Evolutionary conservation across 2,888 invertebrate genomes (phyloP).

Genomic region (Melanargia galathea): DNA sequence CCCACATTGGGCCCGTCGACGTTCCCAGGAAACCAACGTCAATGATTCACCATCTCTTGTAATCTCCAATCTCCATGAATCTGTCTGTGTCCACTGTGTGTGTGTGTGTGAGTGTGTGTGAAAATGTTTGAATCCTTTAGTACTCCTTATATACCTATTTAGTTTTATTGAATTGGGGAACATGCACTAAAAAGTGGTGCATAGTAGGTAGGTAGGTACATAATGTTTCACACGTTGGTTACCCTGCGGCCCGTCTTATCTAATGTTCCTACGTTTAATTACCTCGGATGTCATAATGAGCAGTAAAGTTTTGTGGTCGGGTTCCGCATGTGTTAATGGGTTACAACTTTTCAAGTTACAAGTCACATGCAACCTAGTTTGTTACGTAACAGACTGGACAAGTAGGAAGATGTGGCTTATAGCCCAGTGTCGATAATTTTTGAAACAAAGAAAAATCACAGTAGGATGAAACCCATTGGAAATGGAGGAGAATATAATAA

Average conservation of each 20-base stretch:
- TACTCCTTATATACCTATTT: conserved; percentile 14
- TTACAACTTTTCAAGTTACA: conserved; percentile 14
- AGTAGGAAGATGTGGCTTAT: conserved; percentile 24
- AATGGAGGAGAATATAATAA: no score
- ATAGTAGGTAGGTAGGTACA: conserved; percentile 10
- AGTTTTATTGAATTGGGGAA: conserved; percentile 2
- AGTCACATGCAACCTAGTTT: conserved; percentile 16
- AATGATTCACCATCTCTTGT: no score
- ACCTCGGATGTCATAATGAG: conserved; percentile 23
- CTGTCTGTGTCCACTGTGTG: no score
- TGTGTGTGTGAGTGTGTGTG: no score
- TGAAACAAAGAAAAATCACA: no score
- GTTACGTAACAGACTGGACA: conserved; percentile 29
- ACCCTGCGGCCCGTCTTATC: conserved; percentile 4
- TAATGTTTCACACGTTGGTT: conserved; percentile 3
- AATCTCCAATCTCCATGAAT: no score
- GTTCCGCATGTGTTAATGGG: conserved; percentile 27
- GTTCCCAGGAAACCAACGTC: no score
- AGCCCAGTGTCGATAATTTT: no score
- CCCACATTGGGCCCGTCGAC: no score
- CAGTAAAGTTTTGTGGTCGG: conserved; percentile 23
- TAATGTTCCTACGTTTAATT: conserved; percentile 24
- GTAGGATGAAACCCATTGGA: no score
- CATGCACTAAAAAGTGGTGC: not conserved
- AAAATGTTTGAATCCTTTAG: no score